phyloP scores from a whole-genome alignment of 2,888 invertebrate species.

The Mimas tiliae region DNA sequence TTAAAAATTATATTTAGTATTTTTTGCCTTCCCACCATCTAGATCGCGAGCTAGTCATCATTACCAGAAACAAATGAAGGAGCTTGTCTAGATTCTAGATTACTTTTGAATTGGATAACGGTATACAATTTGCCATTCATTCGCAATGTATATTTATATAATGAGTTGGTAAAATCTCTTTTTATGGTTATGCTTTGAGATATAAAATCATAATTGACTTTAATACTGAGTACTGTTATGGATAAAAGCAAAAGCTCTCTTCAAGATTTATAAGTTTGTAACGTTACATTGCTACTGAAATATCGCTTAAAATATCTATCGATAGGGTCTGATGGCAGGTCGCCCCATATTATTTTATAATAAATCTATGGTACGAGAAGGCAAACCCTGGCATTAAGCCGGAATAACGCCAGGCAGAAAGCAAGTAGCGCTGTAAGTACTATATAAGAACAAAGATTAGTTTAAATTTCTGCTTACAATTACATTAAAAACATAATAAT shows the following conservation, averaged over 20 bases:
- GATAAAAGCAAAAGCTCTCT: background rate
- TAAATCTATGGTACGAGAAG: too few relatives aligned
- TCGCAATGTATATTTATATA: constrained; percentile 14
- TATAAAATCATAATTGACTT: constrained; percentile 24
- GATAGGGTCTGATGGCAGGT: too few relatives aligned
- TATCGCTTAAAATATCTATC: background rate
- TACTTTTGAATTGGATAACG: constrained; percentile 26
- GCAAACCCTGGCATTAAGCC: too few relatives aligned
- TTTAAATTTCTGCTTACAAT: too few relatives aligned
- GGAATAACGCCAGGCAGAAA: background rate
- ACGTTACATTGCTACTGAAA: background rate
- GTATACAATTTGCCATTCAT: constrained; percentile 19
- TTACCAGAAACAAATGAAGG: constrained; percentile 21
- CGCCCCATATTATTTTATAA: too few relatives aligned
- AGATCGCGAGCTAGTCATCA: constrained; percentile 8
- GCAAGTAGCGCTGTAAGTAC: too few relatives aligned
- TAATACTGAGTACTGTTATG: constrained; percentile 7
- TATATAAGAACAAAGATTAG: too few relatives aligned
- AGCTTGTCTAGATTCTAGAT: constrained; percentile 29
- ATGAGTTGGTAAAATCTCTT: constrained; percentile 13
- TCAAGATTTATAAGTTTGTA: background rate
- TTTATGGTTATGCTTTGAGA: constrained; percentile 19
- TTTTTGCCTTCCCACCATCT: background rate
- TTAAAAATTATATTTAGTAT: background rate
- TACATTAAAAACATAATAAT: background rate